Conservation (phyloP, 2,888 invertebrate species). For the Pimpla rufipes region DNA sequence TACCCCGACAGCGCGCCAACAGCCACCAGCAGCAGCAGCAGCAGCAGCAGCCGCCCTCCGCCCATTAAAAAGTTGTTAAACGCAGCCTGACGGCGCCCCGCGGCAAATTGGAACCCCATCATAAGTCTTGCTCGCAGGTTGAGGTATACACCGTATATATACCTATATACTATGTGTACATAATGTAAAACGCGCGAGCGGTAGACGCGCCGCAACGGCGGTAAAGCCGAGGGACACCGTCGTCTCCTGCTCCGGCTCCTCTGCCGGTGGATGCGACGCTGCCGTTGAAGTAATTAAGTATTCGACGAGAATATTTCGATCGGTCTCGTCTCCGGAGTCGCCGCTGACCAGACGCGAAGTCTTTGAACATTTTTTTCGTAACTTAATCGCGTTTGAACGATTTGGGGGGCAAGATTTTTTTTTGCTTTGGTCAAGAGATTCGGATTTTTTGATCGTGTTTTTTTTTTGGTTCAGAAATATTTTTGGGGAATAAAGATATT, state of each 20-base stretch:
- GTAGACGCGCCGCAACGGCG: conserved; percentile 55
- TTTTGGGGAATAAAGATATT: too few species aligned
- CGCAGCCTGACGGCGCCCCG: conserved; percentile 84
- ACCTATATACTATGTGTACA: conserved; percentile 66
- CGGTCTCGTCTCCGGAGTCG: conserved; percentile 31
- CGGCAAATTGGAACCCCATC: conserved; percentile 85
- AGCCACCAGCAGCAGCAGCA: conserved; percentile 40
- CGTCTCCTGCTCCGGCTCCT: conserved; percentile 41
- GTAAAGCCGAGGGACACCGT: conserved; percentile 40
- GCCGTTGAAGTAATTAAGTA: conserved; percentile 79
- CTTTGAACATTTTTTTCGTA: not conserved
- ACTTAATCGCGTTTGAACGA: too few species aligned
- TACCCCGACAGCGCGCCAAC: conserved; percentile 21
- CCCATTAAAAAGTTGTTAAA: conserved; percentile 85
- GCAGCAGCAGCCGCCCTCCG: conserved; percentile 61
- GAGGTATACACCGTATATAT: conserved; percentile 74
- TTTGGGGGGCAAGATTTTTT: too few species aligned
- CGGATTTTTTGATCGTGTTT: too few species aligned
- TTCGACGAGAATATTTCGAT: conserved; percentile 78
- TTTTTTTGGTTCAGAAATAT: too few species aligned
- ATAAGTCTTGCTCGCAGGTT: conserved; percentile 82
- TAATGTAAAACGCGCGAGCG: conserved; percentile 63
- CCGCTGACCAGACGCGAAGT: conserved; percentile 1
- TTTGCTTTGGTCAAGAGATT: too few species aligned
- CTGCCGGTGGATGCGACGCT: conserved; percentile 73